Conservation (phyloP, 2,113 vertebrate species). For the Ondatra zibethicus region DNA sequence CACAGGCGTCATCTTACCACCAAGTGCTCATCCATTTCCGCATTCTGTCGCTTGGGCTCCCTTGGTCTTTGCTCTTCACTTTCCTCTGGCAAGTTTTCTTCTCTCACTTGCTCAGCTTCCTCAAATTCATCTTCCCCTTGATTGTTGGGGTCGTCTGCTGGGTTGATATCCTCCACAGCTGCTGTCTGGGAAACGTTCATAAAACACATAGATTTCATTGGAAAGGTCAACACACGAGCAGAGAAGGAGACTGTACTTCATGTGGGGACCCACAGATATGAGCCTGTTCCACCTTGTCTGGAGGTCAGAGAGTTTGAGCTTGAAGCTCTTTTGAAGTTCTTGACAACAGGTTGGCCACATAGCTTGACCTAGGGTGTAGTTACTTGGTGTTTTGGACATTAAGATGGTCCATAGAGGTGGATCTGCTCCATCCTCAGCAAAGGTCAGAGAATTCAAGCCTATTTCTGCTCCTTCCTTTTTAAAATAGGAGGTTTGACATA, state of each 20-base stretch:
- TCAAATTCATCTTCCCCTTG: conserved; percentile 99
- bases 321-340: no score
- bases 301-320: no score
- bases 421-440: no score
- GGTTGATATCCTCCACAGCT: conserved; percentile 91
- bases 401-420: no score
- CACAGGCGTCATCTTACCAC: conserved; percentile 88
- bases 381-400: no score
- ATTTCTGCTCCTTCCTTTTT: no score
- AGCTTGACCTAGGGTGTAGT: no score
- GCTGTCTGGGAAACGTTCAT: conserved; percentile 85
- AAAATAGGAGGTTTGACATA: no score
- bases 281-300: no score
- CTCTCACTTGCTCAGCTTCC: conserved; percentile 94
- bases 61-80: conserved; percentile 85
- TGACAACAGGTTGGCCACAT: no score
- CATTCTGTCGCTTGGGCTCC: conserved; percentile 81
- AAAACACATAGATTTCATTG: background rate
- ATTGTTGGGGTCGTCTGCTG: conserved; percentile 98
- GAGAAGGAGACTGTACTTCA: conserved; percentile 29
- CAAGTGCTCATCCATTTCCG: conserved; percentile 92
- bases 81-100: conserved; percentile 87
- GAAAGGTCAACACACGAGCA: conserved; percentile 43
- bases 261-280: no score
- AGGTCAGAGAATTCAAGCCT: no score